Conservation (phyloP, 2,797 vertebrate species). For the Linurgus olivaceus region DNA sequence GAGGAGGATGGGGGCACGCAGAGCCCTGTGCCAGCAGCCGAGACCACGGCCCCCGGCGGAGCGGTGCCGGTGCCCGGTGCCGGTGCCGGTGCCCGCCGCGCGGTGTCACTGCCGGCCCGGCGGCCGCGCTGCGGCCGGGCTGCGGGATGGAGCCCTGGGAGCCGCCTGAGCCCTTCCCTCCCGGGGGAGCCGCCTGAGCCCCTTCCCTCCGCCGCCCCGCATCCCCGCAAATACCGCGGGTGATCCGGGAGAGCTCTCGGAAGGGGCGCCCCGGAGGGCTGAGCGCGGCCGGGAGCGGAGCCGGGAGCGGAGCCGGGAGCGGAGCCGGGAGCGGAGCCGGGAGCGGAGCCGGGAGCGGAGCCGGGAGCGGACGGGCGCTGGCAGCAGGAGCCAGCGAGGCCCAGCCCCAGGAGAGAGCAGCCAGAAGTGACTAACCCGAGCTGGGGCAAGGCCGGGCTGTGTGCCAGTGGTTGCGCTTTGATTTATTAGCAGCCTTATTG, state of each 20-base stretch:
- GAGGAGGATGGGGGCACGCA: background rate
- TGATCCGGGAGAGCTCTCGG: background rate
- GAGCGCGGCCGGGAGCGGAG: background rate
- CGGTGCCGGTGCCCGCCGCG: background rate
- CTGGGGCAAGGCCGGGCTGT: background rate
- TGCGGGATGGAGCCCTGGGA: background rate
- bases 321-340: background rate
- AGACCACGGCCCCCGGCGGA: background rate
- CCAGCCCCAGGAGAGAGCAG: background rate
- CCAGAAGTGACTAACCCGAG: background rate
- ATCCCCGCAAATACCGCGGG: background rate
- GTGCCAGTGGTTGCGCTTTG: background rate
- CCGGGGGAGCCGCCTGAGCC: background rate
- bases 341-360: background rate
- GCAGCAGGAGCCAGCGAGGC: background rate
- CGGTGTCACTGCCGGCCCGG: constrained; percentile 49
- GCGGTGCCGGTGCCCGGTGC: background rate
- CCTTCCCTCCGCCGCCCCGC: background rate
- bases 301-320: background rate
- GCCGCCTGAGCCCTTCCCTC: background rate
- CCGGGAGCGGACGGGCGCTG: background rate
- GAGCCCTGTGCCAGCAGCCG: background rate
- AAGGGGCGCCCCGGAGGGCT: background rate
- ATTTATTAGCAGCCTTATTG: background rate
- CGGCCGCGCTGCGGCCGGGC: background rate